A percentile compares a stretch with the other conserved stretches of the same genome.
Evolutionary conservation across 2,888 invertebrate genomes (phyloP).

Genomic region (Isoperla grammatica): DNA sequence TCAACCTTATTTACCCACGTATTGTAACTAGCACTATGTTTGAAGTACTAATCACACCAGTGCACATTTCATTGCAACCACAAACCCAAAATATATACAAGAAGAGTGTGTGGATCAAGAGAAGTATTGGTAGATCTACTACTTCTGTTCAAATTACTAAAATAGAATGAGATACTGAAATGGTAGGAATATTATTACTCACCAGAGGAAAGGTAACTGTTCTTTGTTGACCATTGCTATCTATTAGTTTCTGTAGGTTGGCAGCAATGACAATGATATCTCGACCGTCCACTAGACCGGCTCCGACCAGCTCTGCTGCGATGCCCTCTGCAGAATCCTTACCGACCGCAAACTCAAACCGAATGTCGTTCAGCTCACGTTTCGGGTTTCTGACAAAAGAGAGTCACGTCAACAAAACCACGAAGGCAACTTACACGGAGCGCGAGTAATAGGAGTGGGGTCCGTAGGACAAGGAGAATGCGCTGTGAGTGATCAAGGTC

Average conservation of each 20-base stretch:
- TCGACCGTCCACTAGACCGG: conserved; percentile 86
- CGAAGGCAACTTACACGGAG: neutral
- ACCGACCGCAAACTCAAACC: conserved; percentile 91
- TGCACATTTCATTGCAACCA: too few relatives aligned
- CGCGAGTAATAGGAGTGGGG: too few relatives aligned
- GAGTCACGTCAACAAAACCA: conserved; percentile 7
- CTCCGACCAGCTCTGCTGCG: conserved; percentile 88
- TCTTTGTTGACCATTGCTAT: conserved; percentile 58
- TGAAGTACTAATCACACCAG: too few relatives aligned
- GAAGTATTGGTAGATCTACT: too few relatives aligned
- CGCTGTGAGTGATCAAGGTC: too few relatives aligned
- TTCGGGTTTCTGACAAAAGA: conserved; percentile 65
- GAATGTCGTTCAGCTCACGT: conserved; percentile 92
- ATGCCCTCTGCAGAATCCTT: conserved; percentile 90
- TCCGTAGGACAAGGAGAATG: too few relatives aligned
- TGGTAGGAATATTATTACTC: conserved; percentile 38
- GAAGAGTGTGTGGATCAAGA: too few relatives aligned
- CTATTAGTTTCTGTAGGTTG: conserved; percentile 87
- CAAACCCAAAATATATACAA: too few relatives aligned
- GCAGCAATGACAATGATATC: conserved; percentile 90
- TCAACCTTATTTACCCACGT: too few relatives aligned
- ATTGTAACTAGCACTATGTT: too few relatives aligned
- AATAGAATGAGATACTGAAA: too few relatives aligned
- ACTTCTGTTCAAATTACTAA: too few relatives aligned
- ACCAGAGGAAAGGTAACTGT: conserved; percentile 86